A percentile compares a stretch with the other conserved stretches of the same genome.
These are phyloP conservation scores for Disparrhopalites patrizii DNA, from an alignment of 2,888 invertebrate species.

Conservation along the genomic window DNA sequence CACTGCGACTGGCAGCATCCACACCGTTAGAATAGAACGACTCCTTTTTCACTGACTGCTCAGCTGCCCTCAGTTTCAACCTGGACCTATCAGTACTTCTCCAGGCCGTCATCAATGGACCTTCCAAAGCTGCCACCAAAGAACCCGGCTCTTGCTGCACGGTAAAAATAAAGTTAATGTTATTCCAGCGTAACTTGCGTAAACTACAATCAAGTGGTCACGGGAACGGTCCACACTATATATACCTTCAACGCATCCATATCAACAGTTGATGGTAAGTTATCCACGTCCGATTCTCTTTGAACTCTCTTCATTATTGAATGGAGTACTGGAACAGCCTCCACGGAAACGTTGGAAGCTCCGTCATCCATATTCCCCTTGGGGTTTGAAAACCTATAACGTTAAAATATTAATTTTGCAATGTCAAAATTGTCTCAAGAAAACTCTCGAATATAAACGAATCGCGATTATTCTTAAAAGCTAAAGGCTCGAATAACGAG, in stretches of 20 bases:
- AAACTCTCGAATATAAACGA: too few relatives aligned
- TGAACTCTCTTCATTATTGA: slow-evolving; percentile 21
- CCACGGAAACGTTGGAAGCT: slow-evolving; percentile 7
- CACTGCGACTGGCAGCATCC: slow-evolving; percentile 37
- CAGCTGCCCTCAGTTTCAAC: slow-evolving; percentile 24
- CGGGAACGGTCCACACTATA: too few relatives aligned
- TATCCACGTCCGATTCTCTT: slow-evolving; percentile 59
- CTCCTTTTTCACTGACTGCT: slow-evolving; percentile 32
- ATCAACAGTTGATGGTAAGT: slow-evolving; percentile 63
- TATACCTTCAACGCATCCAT: slow-evolving; percentile 63
- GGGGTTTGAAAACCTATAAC: too few relatives aligned
- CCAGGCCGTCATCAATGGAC: slow-evolving; percentile 39
- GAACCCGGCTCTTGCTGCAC: slow-evolving; percentile 16
- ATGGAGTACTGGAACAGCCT: slow-evolving; percentile 22
- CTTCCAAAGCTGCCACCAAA: slow-evolving; percentile 20
- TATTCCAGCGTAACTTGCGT: too few relatives aligned
- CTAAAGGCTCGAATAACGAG: too few relatives aligned
- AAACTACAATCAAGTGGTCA: too few relatives aligned
- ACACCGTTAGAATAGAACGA: slow-evolving; percentile 40
- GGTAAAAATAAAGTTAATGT: neutral
- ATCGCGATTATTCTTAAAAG: too few relatives aligned
- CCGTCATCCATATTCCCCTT: slow-evolving; percentile 17
- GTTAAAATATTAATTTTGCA: too few relatives aligned
- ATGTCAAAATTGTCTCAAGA: too few relatives aligned
- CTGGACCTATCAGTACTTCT: slow-evolving; percentile 37